Conservation (phyloP, 2,797 vertebrate species). For the Furcifer pardalis region DNA sequence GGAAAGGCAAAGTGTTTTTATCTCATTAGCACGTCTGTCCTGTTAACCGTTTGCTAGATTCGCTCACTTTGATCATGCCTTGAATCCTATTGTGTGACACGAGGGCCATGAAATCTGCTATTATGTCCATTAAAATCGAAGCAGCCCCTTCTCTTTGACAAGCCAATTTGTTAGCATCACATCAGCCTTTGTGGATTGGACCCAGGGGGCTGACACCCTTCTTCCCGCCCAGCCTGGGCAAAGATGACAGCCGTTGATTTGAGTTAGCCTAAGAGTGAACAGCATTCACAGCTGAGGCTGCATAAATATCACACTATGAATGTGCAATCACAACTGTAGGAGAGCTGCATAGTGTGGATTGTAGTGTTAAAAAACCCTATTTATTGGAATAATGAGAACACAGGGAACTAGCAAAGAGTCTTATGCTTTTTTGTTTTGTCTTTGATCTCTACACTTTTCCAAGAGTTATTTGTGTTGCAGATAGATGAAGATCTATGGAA, state of each 20-base stretch:
- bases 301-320: conserved; percentile 45
- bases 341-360: neutral
- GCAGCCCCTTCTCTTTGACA: conserved; percentile 75
- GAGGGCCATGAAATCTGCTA: conserved; percentile 75
- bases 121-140: conserved; percentile 79
- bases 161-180: conserved; percentile 74
- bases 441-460: neutral
- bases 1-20: conserved; percentile 73
- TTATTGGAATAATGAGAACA: neutral
- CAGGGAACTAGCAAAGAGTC: neutral
- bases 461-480: neutral
- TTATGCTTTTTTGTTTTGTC: neutral
- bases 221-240: conserved; percentile 8
- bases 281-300: neutral
- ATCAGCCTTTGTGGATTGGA: conserved; percentile 60
- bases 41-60: conserved; percentile 75
- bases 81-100: conserved; percentile 76
- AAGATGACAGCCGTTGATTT: conserved; percentile 65
- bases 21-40: conserved; percentile 78
- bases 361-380: neutral
- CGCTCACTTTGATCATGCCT: conserved; percentile 77
- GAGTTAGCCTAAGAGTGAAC: conserved; percentile 10
- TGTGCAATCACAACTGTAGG: conserved; percentile 1
- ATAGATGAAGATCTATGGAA: neutral
- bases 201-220: conserved; percentile 54